These are phyloP conservation scores for Kuschelorhynchus macadamiae DNA, from an alignment of 2,888 invertebrate species.

Conservation along the genomic window DNA sequence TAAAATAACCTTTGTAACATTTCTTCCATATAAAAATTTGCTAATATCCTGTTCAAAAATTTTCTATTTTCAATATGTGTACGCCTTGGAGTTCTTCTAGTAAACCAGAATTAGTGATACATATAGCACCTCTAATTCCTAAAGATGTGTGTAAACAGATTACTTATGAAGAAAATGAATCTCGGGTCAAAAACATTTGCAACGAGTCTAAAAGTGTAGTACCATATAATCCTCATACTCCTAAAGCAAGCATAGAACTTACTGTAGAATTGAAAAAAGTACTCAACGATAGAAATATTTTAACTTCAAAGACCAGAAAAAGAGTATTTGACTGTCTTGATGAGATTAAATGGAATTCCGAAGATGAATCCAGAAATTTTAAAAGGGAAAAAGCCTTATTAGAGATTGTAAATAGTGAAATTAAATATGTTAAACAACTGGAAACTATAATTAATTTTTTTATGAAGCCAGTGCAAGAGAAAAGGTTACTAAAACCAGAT, in stretches of 20 bases:
- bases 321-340: slow-evolving; percentile 75
- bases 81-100: too few species aligned
- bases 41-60: too few species aligned
- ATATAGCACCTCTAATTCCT: slow-evolving; percentile 35
- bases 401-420: slow-evolving; percentile 80
- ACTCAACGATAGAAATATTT: slow-evolving; percentile 74
- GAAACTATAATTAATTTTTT: slow-evolving; percentile 77
- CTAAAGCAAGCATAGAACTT: slow-evolving; percentile 69
- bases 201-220: not conserved
- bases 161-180: not conserved
- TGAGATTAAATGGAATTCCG: slow-evolving; percentile 64
- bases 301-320: slow-evolving; percentile 74
- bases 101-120: slow-evolving; percentile 28
- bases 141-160: slow-evolving; percentile 22
- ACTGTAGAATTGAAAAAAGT: slow-evolving; percentile 75
- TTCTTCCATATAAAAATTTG: too few species aligned
- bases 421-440: slow-evolving; percentile 77
- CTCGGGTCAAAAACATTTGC: not conserved
- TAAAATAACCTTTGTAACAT: too few species aligned
- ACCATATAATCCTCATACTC: slow-evolving; percentile 73
- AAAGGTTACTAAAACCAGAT: slow-evolving; percentile 69
- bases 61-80: too few species aligned
- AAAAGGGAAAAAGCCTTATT: slow-evolving; percentile 72
- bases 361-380: slow-evolving; percentile 64
- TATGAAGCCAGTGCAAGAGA: slow-evolving; percentile 73